Percentiles rank a stretch among this genome's conserved stretches.
Conservation (phyloP, 2,113 vertebrate species). For the Gobius niger region DNA sequence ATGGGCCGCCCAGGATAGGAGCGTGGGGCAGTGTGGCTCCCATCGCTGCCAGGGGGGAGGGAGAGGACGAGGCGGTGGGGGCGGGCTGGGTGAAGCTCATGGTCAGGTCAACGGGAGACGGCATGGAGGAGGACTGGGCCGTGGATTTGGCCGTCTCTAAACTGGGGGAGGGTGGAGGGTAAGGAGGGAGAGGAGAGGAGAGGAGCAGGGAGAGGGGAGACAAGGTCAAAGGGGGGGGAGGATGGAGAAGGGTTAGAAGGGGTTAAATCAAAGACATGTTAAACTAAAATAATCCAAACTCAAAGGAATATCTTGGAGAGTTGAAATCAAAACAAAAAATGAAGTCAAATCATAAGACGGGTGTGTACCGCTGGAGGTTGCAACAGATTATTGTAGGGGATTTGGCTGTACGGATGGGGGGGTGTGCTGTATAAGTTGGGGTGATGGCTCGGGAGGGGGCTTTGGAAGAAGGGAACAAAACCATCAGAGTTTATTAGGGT, state of each 20-base stretch:
- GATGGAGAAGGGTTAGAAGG: constrained; percentile 81
- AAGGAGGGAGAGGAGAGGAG: constrained; percentile 11
- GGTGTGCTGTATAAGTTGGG: constrained; percentile 78
- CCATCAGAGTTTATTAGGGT: constrained; percentile 67
- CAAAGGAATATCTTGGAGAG: constrained; percentile 50
- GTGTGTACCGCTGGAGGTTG: constrained; percentile 80
- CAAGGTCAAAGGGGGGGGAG: constrained; percentile 47
- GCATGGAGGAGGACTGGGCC: constrained; percentile 91
- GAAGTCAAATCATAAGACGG: constrained; percentile 73
- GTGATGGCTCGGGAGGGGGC: constrained; percentile 79
- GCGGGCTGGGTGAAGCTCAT: constrained; percentile 90
- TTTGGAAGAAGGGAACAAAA: constrained; percentile 78
- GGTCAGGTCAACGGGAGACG: constrained; percentile 89
- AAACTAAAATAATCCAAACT: constrained; percentile 65
- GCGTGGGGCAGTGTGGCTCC: constrained; percentile 80
- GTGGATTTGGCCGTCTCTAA: constrained; percentile 99
- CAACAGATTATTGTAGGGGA: constrained; percentile 78
- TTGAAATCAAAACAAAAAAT: constrained; percentile 25
- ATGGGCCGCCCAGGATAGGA: constrained; percentile 86
- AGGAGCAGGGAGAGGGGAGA: constrained; percentile 18
- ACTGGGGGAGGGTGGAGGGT: constrained; percentile 77
- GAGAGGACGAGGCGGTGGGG: constrained; percentile 74
- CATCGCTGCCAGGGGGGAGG: constrained; percentile 82
- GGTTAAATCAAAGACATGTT: constrained; percentile 83
- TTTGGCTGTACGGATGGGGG: constrained; percentile 75